Percentiles rank a stretch among this genome's conserved stretches.
These are phyloP conservation scores for Melanchra persicariae DNA, from an alignment of 2,888 invertebrate genomes.

Conservation along the genomic window DNA sequence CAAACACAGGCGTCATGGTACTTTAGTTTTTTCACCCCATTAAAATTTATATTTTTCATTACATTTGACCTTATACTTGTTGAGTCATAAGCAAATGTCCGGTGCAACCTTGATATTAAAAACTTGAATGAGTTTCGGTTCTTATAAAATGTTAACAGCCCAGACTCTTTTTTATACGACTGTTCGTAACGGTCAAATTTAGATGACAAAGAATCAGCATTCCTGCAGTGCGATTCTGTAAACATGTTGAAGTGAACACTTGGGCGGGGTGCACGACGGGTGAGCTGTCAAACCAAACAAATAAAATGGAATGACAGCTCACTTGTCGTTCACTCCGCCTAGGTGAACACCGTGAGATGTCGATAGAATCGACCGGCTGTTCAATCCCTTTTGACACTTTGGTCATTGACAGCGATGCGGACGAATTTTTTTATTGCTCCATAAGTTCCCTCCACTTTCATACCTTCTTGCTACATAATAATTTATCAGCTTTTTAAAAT, in stretches of 20 bases:
- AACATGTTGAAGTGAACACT: too few species aligned
- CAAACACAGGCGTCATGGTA: conserved; percentile 18
- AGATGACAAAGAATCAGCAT: background rate
- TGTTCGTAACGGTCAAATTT: conserved; percentile 24
- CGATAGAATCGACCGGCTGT: too few species aligned
- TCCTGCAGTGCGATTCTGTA: too few species aligned
- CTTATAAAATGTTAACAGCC: conserved; percentile 36
- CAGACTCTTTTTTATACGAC: conserved; percentile 10
- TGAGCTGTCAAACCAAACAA: too few species aligned
- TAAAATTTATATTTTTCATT: conserved; percentile 29
- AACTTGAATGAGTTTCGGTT: conserved; percentile 43
- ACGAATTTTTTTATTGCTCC: background rate
- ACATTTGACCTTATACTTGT: conserved; percentile 45
- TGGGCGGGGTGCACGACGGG: too few species aligned
- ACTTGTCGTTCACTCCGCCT: too few species aligned
- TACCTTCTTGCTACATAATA: background rate
- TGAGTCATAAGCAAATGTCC: conserved; percentile 46
- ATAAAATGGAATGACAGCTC: too few species aligned
- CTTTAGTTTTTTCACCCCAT: conserved; percentile 47
- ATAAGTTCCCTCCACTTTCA: background rate
- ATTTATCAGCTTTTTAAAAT: too few species aligned
- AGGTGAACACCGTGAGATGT: too few species aligned
- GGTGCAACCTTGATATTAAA: conserved; percentile 48
- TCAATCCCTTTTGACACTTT: background rate
- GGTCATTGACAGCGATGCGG: background rate